phyloP scores from a whole-genome alignment of 2,888 invertebrate genomes.

The Argyra leucocephala region DNA sequence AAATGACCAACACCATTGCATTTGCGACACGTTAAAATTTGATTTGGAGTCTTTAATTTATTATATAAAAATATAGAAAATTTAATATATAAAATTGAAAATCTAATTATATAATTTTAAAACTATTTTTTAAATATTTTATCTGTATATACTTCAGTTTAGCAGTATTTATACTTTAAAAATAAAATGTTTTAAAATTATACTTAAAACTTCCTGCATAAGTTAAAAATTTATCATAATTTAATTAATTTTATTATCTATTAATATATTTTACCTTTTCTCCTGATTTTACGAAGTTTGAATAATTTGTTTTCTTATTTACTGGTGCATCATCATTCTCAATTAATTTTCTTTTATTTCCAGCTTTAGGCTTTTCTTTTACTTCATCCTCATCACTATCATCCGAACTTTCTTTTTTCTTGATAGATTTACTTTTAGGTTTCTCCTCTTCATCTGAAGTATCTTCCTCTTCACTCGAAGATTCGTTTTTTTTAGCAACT shows the following conservation, averaged over 20 bases:
- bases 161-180: too few relatives aligned
- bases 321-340: slow-evolving; percentile 26
- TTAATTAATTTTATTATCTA: too few relatives aligned
- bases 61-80: too few relatives aligned
- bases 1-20: neutral
- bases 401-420: slow-evolving; percentile 30
- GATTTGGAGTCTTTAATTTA: neutral
- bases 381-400: slow-evolving; percentile 35
- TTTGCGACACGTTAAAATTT: neutral
- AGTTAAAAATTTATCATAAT: too few relatives aligned
- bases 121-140: too few relatives aligned
- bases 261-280: slow-evolving; percentile 25
- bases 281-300: slow-evolving; percentile 60
- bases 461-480: slow-evolving; percentile 21
- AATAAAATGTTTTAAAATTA: too few relatives aligned
- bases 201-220: too few relatives aligned
- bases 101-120: too few relatives aligned
- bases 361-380: slow-evolving; percentile 30
- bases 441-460: neutral
- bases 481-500: neutral
- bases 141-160: too few relatives aligned
- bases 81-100: too few relatives aligned
- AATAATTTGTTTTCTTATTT: slow-evolving; percentile 52
- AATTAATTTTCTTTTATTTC: slow-evolving; percentile 43
- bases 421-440: slow-evolving; percentile 18